Evolutionary conservation across 1,140 invertebrate genomes (phyloP).

Genomic region (Palaemon carinicauda): DNA sequence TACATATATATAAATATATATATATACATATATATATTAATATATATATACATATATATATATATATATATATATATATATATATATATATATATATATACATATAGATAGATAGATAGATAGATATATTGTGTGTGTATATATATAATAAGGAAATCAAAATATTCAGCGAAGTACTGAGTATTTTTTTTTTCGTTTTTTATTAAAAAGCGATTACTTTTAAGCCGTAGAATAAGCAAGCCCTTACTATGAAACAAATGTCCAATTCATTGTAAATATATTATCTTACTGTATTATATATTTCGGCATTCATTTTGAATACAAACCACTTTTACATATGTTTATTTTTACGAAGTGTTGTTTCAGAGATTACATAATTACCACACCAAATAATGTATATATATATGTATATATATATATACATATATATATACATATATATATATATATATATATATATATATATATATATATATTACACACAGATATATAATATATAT

Average conservation of each 20-base stretch:
- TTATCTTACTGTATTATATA: too few species aligned
- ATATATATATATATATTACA: not conserved
- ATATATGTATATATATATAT: not conserved
- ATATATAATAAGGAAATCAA: not conserved
- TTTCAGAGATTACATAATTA: not conserved
- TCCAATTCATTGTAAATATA: too few species aligned
- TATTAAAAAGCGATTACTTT: too few species aligned
- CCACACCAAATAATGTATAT: too few species aligned
- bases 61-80: not conserved
- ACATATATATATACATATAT: not conserved
- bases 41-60: not conserved
- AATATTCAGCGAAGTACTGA: too few species aligned
- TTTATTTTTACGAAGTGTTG: not conserved
- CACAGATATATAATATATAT: not conserved
- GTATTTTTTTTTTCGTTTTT: too few species aligned
- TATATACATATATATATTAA: not conserved
- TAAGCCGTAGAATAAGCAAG: too few species aligned
- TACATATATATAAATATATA: not conserved
- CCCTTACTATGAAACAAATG: too few species aligned
- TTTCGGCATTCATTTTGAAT: too few species aligned
- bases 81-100: not conserved
- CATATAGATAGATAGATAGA: not conserved
- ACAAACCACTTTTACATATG: not conserved
- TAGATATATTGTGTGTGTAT: not conserved
- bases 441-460: constrained; percentile 4